Percentiles rank a stretch among this genome's conserved stretches.
These are phyloP conservation scores for Eupithecia tripunctaria DNA, from an alignment of 2,888 invertebrate genomes.

Conservation along the genomic window DNA sequence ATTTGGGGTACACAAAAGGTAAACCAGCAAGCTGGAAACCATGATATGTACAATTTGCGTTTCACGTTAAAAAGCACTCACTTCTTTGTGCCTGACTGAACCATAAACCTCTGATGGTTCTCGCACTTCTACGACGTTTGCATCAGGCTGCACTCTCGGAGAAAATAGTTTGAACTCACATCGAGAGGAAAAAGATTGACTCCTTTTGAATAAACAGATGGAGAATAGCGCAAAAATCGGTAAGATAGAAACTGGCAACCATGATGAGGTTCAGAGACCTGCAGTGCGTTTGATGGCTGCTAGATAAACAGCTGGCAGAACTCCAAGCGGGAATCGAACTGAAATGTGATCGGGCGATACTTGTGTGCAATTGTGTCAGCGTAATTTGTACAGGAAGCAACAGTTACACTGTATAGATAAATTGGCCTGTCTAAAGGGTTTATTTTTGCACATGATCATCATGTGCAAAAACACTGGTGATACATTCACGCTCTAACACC, in stretches of 20 bases:
- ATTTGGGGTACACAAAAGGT: conserved; percentile 41
- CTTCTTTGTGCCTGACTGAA: conserved; percentile 23
- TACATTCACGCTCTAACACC: background rate
- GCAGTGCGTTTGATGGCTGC: conserved; percentile 49
- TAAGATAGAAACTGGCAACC: conserved; percentile 33
- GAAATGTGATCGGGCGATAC: conserved; percentile 44
- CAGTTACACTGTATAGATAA: background rate
- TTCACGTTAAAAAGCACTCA: conserved; percentile 23
- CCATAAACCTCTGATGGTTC: conserved; percentile 9
- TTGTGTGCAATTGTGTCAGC: conserved; percentile 39
- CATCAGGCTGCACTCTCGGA: background rate
- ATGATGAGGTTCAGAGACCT: conserved; percentile 58
- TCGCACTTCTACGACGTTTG: background rate
- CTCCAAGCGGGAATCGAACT: conserved; percentile 60
- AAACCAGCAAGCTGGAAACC: conserved; percentile 24
- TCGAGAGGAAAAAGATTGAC: background rate
- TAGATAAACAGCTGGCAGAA: conserved; percentile 57
- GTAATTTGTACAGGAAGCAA: conserved; percentile 24
- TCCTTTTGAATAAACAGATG: background rate
- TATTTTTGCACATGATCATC: background rate
- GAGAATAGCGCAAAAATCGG: background rate
- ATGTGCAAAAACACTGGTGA: background rate
- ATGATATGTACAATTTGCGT: conserved; percentile 22
- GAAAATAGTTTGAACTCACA: background rate
- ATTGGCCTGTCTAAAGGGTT: background rate